A percentile compares a stretch with the other conserved stretches of the same genome.
phyloP scores from a whole-genome alignment of 2,888 invertebrate species.

The Pseudolycoriella hygida region DNA sequence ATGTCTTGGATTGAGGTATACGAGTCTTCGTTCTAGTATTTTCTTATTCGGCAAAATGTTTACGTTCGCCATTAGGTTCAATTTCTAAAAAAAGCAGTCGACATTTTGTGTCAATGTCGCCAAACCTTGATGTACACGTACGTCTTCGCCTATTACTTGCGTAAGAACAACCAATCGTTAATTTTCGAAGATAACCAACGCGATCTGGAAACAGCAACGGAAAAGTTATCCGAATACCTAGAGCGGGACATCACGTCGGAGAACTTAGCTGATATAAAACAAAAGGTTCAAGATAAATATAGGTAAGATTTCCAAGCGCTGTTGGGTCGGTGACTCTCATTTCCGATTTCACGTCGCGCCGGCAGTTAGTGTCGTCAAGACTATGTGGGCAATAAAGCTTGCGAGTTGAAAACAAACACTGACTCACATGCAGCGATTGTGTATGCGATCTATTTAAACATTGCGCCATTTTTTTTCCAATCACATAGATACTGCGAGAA shows the following conservation, averaged over 20 bases:
- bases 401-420: too few relatives aligned
- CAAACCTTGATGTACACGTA: conserved; percentile 99
- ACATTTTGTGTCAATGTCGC: conserved; percentile 89
- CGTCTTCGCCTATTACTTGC: conserved; percentile 96
- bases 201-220: conserved; percentile 94
- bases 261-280: conserved; percentile 93
- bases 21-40: too few relatives aligned
- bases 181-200: conserved; percentile 99
- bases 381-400: too few relatives aligned
- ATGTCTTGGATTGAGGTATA: conserved; percentile 98
- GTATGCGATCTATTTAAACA: too few relatives aligned
- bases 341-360: too few relatives aligned
- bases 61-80: conserved; percentile 50
- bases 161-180: conserved; percentile 95
- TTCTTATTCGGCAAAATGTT: too few relatives aligned
- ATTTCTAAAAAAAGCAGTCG: conserved; percentile 93
- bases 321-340: too few relatives aligned
- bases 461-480: too few relatives aligned
- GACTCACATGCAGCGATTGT: too few relatives aligned
- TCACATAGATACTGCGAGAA: conserved; percentile 98
- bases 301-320: too few relatives aligned
- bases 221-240: conserved; percentile 91
- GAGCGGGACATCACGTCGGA: conserved; percentile 96
- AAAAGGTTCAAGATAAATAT: conserved; percentile 96
- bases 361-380: too few relatives aligned